Conservation (phyloP, 2,797 vertebrate genomes). For the Macropodus opercularis region DNA sequence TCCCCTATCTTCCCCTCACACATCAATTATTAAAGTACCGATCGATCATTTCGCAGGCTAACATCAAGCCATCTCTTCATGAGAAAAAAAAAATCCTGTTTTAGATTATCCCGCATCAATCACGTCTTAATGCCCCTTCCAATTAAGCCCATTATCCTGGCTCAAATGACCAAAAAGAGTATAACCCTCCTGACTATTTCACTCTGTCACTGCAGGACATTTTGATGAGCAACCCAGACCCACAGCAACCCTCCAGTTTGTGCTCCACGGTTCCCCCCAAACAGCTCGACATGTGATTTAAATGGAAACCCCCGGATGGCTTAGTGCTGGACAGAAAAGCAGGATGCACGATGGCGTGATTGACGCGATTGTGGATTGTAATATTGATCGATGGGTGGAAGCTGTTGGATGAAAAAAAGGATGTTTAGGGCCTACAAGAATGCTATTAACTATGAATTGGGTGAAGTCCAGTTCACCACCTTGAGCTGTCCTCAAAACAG, state of each 20-base stretch:
- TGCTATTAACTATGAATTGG: conserved; percentile 60
- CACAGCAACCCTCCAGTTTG: conserved; percentile 22
- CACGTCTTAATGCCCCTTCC: conserved; percentile 54
- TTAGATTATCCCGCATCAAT: conserved; percentile 73
- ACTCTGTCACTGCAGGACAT: conserved; percentile 21
- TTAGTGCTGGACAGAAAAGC: conserved; percentile 36
- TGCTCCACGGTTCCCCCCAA: background rate
- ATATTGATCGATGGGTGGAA: conserved; percentile 74
- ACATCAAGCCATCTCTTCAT: conserved; percentile 75
- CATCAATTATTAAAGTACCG: conserved; percentile 85
- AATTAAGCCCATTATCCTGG: conserved; percentile 54
- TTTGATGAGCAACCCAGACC: conserved; percentile 17
- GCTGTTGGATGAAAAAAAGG: conserved; percentile 75
- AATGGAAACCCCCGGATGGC: conserved; percentile 52
- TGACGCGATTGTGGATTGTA: conserved; percentile 74
- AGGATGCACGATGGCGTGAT: conserved; percentile 59
- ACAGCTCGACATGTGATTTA: conserved; percentile 42
- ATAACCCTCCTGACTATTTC: conserved; percentile 18
- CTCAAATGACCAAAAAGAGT: conserved; percentile 38
- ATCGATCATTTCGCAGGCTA: conserved; percentile 83
- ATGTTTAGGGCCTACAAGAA: conserved; percentile 67
- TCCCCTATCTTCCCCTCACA: conserved; percentile 74
- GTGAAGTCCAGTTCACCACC: conserved; percentile 53
- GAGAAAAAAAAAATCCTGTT: conserved; percentile 66
- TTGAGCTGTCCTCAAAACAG: conserved; percentile 59